Evolutionary conservation across 1,140 invertebrate species (phyloP).

Genomic region (Drosophila insularis): DNA sequence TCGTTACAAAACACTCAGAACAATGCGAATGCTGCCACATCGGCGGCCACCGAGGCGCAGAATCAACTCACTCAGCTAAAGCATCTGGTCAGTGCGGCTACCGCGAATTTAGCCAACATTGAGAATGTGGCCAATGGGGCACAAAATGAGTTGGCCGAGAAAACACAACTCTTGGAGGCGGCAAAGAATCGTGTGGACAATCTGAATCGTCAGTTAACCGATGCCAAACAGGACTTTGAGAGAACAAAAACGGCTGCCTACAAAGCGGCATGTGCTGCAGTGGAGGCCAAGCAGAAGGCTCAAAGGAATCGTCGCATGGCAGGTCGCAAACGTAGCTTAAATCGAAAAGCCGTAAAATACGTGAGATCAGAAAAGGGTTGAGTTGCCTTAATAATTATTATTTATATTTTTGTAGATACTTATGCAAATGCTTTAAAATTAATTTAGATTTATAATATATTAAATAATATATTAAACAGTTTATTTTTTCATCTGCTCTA

Average conservation of each 20-base stretch:
- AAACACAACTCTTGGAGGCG: conserved; percentile 86
- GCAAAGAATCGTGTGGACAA: conserved; percentile 85
- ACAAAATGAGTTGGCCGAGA: conserved; percentile 85
- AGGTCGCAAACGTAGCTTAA: background rate
- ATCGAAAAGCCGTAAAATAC: conserved; percentile 9
- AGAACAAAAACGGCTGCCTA: conserved; percentile 86
- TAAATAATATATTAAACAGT: too few species aligned
- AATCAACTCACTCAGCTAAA: conserved; percentile 82
- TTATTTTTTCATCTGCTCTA: too few species aligned
- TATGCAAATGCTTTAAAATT: background rate
- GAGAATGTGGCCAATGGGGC: conserved; percentile 85
- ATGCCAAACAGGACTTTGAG: conserved; percentile 84
- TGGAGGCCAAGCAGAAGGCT: conserved; percentile 84
- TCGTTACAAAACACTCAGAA: conserved; percentile 85
- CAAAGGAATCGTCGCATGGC: conserved; percentile 26
- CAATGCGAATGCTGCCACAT: conserved; percentile 85
- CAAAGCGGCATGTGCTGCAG: conserved; percentile 85
- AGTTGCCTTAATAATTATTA: background rate
- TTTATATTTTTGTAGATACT: conserved; percentile 2
- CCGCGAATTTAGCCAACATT: conserved; percentile 84
- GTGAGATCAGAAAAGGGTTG: background rate
- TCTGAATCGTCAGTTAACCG: conserved; percentile 84
- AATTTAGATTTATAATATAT: background rate
- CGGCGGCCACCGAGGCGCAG: conserved; percentile 84
- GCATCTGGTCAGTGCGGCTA: conserved; percentile 83